A percentile compares a stretch with the other conserved stretches of the same genome.
Conservation (phyloP, 2,113 vertebrate genomes). For the Orycteropus afer region DNA sequence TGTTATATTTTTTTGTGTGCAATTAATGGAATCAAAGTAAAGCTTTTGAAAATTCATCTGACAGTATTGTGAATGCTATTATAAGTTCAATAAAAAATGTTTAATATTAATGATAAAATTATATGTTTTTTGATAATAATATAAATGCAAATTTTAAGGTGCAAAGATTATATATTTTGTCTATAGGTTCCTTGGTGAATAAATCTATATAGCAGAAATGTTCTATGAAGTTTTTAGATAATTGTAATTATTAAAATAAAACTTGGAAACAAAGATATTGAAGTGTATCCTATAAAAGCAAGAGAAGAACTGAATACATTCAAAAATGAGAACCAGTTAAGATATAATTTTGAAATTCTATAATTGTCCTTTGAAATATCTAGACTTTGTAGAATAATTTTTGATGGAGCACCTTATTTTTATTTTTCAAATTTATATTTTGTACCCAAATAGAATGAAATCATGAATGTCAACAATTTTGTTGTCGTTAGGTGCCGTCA, state of each 20-base stretch:
- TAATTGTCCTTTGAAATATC: not conserved
- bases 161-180: not conserved
- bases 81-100: not conserved
- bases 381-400: not conserved
- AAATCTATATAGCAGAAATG: not conserved
- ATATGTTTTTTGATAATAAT: not conserved
- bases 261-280: not conserved
- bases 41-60: not conserved
- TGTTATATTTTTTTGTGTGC: not conserved
- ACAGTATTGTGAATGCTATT: not conserved
- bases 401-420: not conserved
- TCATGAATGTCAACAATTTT: not conserved
- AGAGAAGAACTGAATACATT: not conserved
- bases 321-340: not conserved
- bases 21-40: not conserved
- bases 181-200: not conserved
- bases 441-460: not conserved
- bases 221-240: not conserved
- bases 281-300: not conserved
- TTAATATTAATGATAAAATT: not conserved
- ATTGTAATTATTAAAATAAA: constrained; percentile 7
- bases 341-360: constrained; percentile 37
- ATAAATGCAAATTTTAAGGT: not conserved
- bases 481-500: too few relatives aligned
- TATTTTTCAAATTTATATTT: not conserved